Base-by-base conservation (phyloP, 2,888 invertebrate species). In the Coremacera marginata region DNA sequence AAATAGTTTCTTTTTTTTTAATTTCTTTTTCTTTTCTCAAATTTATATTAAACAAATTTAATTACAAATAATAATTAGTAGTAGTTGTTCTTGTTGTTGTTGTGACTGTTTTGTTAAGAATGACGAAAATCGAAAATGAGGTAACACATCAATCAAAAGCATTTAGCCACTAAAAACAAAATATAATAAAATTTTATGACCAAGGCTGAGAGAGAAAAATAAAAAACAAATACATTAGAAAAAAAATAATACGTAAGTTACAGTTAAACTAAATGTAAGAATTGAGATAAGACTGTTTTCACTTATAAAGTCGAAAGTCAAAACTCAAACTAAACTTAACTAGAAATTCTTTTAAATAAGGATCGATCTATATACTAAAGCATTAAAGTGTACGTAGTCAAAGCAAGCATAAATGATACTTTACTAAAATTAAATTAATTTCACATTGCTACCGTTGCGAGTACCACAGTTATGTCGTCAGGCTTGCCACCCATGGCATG, bases 381-480 rank as follows among this genome's bases (percentile, higher is more conserved):
- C 49, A 49, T 72, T 62, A 62, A 72, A 60, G 49, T 72, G 62
- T 62, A 72, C 70, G 70, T 44, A 67, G 70, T 70, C 70, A 9
- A 55, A 72, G 44, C 62, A 72, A 72, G 55, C 55, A 67, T 34
- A 55, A 25, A 25, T 74, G 74, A 74, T 74, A 22, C 74, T 67
- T 74, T 78, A 31, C 78, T 76, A 79, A 68, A 76, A 76, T 71
- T 78, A 79, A 78, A 76, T 80, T 80, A 79, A 67, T 82, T 85
- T 89, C 86, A 89, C 92, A 94, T 93, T 88, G 95, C 95, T 91
- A 98, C 97, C 84, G 97, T 96, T 84, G 98, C 97, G 84, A 98
- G 93, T 87, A 99, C 93, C 89, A 98, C 97, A 87, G 98, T 98
- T 90, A 99, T 98, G 91, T 99, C 99, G 90, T 99, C 99, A 80